A percentile compares a stretch with the other conserved stretches of the same genome.
phyloP scores from a whole-genome alignment of 2,797 vertebrate species.

The Xenops minutus region DNA sequence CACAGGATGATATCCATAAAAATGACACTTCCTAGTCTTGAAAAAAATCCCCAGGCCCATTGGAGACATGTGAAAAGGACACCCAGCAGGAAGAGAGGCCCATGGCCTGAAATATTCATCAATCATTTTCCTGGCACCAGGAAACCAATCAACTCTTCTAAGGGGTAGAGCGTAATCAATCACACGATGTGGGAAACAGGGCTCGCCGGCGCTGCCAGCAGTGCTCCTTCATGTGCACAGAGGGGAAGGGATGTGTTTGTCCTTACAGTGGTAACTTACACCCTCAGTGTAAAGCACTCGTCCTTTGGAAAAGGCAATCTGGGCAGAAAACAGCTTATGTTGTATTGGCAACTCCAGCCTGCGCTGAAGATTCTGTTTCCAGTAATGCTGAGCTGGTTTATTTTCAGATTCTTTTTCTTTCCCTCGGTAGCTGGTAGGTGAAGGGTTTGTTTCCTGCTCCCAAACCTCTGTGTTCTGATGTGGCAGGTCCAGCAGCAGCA shows the following conservation, averaged over 20 bases:
- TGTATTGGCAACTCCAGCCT: background rate
- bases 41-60: constrained; percentile 49
- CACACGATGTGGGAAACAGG: constrained; percentile 65
- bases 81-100: constrained; percentile 74
- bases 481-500: background rate
- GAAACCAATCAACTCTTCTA: constrained; percentile 79
- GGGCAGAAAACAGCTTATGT: background rate
- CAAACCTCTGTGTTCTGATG: background rate
- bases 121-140: constrained; percentile 83
- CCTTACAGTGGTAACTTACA: background rate
- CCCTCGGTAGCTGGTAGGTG: background rate
- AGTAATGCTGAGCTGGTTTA: background rate
- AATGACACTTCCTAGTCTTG: constrained; percentile 64
- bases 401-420: background rate
- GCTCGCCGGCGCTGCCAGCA: constrained; percentile 1
- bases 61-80: constrained; percentile 69
- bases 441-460: background rate
- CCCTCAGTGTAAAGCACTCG: background rate
- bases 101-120: constrained; percentile 75
- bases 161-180: constrained; percentile 71
- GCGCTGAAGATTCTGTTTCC: background rate
- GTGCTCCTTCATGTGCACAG: constrained; percentile 20
- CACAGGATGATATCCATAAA: constrained; percentile 60
- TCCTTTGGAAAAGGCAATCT: background rate
- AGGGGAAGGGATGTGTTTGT: background rate